Percentiles rank a stretch among this genome's conserved stretches.
These are phyloP conservation scores for Odocoileus hemionus DNA, from an alignment of 2,113 vertebrate species.

Conservation along the genomic window DNA sequence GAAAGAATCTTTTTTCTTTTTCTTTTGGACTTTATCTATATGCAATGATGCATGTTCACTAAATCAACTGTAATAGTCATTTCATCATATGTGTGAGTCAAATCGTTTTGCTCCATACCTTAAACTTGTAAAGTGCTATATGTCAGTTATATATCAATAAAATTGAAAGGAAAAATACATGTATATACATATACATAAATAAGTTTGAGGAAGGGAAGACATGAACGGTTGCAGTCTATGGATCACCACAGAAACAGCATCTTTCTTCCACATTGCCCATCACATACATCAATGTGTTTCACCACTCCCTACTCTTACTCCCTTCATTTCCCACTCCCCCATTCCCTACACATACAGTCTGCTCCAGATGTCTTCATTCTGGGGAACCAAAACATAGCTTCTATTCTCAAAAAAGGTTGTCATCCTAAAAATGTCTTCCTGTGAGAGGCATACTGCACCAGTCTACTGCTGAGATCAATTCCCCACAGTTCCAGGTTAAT, in stretches of 20 bases:
- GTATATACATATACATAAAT: background rate
- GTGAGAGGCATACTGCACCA: background rate
- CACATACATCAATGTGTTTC: background rate
- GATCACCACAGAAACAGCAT: background rate
- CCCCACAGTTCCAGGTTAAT: background rate
- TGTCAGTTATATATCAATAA: background rate
- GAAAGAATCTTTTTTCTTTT: background rate
- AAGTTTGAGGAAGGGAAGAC: background rate
- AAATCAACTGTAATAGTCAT: background rate
- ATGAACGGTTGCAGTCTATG: background rate
- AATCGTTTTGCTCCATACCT: background rate
- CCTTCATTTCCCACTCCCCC: background rate
- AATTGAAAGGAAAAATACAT: background rate
- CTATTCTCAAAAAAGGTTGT: background rate
- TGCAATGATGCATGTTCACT: background rate
- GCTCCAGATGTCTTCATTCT: background rate
- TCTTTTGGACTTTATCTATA: background rate
- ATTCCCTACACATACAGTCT: background rate
- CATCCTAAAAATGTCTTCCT: background rate
- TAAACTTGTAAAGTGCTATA: background rate
- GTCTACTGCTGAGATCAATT: background rate
- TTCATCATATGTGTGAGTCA: background rate
- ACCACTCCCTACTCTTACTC: background rate
- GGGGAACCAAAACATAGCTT: background rate
- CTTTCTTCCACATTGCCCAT: background rate